These are phyloP conservation scores for Drosophila ercepeae DNA, from an alignment of 1,140 invertebrate species.

Conservation along the genomic window DNA sequence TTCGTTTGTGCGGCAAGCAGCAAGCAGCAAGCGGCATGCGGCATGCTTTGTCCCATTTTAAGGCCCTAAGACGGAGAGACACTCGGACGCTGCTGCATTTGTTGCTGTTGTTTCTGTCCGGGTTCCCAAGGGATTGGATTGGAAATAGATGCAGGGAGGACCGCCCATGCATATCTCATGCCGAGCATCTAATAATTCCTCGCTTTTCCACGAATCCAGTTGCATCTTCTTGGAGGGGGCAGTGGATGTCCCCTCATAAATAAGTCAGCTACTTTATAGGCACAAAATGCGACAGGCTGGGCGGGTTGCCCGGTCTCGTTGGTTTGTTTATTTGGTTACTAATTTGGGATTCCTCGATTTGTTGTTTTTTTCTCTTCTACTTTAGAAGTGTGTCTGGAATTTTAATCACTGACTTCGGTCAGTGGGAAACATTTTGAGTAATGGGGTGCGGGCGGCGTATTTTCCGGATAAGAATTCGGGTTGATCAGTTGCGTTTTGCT, in stretches of 20 bases:
- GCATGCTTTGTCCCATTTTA: slow-evolving; percentile 78
- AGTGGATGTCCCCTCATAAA: slow-evolving; percentile 70
- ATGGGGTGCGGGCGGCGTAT: slow-evolving; percentile 65
- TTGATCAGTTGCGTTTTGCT: slow-evolving; percentile 30
- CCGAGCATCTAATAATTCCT: slow-evolving; percentile 68
- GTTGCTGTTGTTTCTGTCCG: slow-evolving; percentile 27
- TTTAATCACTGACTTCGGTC: slow-evolving; percentile 66
- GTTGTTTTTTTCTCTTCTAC: slow-evolving; percentile 30
- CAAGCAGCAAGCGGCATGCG: slow-evolving; percentile 59
- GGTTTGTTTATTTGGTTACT: slow-evolving; percentile 80
- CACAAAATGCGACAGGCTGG: slow-evolving; percentile 44
- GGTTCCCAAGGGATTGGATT: slow-evolving; percentile 75
- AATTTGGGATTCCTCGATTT: slow-evolving; percentile 75
- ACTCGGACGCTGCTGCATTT: slow-evolving; percentile 16
- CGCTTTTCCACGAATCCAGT: slow-evolving; percentile 70
- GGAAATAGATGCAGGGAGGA: slow-evolving; percentile 40
- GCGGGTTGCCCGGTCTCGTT: slow-evolving; percentile 53
- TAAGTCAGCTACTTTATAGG: slow-evolving; percentile 73
- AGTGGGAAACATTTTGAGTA: slow-evolving; percentile 69
- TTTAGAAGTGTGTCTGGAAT: slow-evolving; percentile 62
- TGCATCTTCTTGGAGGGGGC: slow-evolving; percentile 43
- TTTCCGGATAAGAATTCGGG: slow-evolving; percentile 55
- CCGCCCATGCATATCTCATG: slow-evolving; percentile 67
- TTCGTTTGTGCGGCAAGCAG: slow-evolving; percentile 44
- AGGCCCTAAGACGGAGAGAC: slow-evolving; percentile 51